Percentiles rank a stretch among this genome's conserved stretches.
Evolutionary conservation across 92 coral and sea anemone genomes (phyloP).

Genomic region (Phenganax subtilis): DNA sequence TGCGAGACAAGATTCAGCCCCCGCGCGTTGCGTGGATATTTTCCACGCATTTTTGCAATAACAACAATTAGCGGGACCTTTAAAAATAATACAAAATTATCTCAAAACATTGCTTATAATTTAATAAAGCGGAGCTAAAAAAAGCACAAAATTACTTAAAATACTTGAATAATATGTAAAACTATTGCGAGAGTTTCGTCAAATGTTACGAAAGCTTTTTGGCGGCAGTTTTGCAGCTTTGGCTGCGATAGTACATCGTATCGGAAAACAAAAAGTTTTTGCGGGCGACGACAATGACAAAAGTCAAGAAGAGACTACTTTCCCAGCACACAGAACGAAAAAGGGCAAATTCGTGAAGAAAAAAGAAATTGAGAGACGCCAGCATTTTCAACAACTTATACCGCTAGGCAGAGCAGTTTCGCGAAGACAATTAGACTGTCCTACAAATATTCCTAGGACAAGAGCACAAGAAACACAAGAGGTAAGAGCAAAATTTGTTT

Average conservation of each 20-base stretch:
- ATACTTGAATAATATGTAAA: background rate
- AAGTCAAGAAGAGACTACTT: conserved; percentile 18
- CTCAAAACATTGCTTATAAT: background rate
- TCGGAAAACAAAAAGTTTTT: conserved; percentile 5
- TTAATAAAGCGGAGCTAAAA: background rate
- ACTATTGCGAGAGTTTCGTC: background rate
- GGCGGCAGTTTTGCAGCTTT: background rate
- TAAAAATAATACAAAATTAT: background rate
- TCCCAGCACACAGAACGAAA: conserved; percentile 4
- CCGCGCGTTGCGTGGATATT: conserved; percentile 8
- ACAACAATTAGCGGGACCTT: background rate
- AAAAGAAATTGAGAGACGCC: conserved; percentile 1
- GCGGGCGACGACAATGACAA: conserved; percentile 8
- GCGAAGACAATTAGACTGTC: conserved; percentile 10
- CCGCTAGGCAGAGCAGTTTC: conserved; percentile 1
- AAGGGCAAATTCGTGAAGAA: background rate
- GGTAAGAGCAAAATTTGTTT: conserved; percentile 5
- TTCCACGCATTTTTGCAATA: background rate
- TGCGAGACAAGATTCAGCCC: conserved; percentile 2
- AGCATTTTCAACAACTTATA: background rate
- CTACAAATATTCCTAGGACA: conserved; percentile 9
- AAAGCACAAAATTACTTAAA: background rate
- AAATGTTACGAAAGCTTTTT: conserved; percentile 1
- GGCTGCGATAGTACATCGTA: background rate
- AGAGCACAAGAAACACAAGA: conserved; percentile 18